A percentile compares a stretch with the other conserved stretches of the same genome.
Conservation (phyloP, 2,113 vertebrate species). For the Heloderma charlesbogerti region DNA sequence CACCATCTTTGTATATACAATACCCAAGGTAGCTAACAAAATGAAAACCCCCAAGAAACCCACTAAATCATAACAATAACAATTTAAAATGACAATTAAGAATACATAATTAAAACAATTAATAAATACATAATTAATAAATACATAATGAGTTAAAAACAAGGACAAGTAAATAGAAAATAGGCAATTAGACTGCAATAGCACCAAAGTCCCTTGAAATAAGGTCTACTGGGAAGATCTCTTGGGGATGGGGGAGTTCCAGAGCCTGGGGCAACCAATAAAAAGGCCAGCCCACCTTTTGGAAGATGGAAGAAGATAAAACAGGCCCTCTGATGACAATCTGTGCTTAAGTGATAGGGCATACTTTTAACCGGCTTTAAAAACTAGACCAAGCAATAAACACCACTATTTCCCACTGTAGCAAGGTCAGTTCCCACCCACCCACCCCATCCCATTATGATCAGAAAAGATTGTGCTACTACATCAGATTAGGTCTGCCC, state of each 20-base stretch:
- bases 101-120: no score
- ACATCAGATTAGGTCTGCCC: neutral
- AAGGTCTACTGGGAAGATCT: neutral
- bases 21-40: neutral
- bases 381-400: neutral
- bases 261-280: neutral
- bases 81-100: neutral
- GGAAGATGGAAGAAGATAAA: neutral
- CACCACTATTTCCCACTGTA: neutral
- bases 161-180: neutral
- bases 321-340: neutral
- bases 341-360: neutral
- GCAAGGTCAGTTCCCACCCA: neutral
- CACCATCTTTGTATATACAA: neutral
- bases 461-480: neutral
- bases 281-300: neutral
- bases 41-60: neutral
- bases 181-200: neutral
- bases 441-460: neutral
- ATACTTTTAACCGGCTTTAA: neutral
- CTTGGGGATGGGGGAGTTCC: neutral
- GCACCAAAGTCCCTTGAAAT: neutral
- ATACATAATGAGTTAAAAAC: neutral
- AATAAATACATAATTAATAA: no score
- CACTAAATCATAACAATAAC: neutral